Evolutionary conservation across 2,888 invertebrate genomes (phyloP).

Genomic region (Idaea dimidiata): DNA sequence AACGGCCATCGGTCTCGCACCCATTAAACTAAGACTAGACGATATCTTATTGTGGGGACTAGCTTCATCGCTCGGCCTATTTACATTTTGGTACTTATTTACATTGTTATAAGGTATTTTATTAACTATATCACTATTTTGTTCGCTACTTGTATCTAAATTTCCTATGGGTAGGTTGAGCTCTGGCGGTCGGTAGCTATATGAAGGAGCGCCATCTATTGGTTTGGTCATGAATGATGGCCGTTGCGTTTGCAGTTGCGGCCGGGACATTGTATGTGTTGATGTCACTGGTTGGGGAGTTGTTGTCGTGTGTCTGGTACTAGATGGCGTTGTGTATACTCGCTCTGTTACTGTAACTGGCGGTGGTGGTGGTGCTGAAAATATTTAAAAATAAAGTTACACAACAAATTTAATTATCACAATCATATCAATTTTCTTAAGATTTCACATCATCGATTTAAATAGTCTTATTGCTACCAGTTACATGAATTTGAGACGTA

Average conservation of each 20-base stretch:
- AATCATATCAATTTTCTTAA: too few relatives aligned
- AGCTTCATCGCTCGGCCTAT: constrained; percentile 76
- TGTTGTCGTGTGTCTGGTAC: constrained; percentile 47
- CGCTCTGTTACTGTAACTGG: constrained; percentile 60
- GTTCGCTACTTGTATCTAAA: constrained; percentile 75
- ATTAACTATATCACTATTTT: constrained; percentile 80
- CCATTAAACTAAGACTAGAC: constrained; percentile 79
- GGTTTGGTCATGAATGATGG: constrained; percentile 78
- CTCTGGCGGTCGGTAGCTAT: constrained; percentile 73
- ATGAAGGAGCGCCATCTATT: constrained; percentile 74
- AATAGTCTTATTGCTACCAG: too few relatives aligned
- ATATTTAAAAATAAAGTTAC: constrained; percentile 8
- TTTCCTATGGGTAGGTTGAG: constrained; percentile 70
- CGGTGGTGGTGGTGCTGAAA: constrained; percentile 58
- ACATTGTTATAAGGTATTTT: constrained; percentile 78
- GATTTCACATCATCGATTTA: too few relatives aligned
- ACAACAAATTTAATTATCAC: not conserved
- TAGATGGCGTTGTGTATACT: constrained; percentile 66
- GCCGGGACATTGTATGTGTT: constrained; percentile 58
- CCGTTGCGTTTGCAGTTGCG: constrained; percentile 66
- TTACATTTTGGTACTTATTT: constrained; percentile 80
- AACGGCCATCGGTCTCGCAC: constrained; percentile 75
- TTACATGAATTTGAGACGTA: too few relatives aligned
- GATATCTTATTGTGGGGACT: constrained; percentile 81
- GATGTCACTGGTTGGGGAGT: constrained; percentile 50